phyloP scores from a whole-genome alignment of 2,797 vertebrate species.

The Diglossa cyanea region DNA sequence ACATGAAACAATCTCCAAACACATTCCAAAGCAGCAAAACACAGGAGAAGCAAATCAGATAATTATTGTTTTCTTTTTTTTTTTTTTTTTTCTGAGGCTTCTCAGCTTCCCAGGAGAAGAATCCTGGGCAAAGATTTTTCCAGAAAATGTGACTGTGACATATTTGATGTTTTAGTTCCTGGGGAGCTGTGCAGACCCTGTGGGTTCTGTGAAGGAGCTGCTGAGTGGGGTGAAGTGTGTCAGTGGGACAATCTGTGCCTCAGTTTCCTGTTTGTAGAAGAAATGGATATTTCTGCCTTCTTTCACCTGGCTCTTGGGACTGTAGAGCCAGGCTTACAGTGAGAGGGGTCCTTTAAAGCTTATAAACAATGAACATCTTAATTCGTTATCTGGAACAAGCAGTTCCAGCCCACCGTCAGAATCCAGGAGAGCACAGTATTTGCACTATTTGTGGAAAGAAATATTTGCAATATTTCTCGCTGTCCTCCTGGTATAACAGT shows the following conservation, averaged over 20 bases:
- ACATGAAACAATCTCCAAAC: too few species aligned
- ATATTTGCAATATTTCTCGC: background rate
- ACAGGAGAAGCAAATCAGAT: too few species aligned
- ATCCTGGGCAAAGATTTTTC: too few species aligned
- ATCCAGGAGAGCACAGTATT: background rate
- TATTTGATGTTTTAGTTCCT: background rate
- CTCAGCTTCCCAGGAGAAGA: too few species aligned
- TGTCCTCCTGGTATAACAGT: background rate
- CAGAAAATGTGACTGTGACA: too few species aligned
- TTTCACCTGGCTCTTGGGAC: background rate
- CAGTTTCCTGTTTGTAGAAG: background rate
- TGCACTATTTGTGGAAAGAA: background rate
- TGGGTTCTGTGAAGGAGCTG: background rate
- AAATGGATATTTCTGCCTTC: background rate
- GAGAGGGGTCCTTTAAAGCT: background rate
- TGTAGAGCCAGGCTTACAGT: background rate
- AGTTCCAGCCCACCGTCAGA: background rate
- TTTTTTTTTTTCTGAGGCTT: too few species aligned
- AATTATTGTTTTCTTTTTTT: too few species aligned
- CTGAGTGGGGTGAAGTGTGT: background rate
- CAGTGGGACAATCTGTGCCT: background rate
- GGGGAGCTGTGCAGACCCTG: rapidly evolving
- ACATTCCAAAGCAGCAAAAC: too few species aligned
- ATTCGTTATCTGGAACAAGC: background rate
- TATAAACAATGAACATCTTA: background rate